Evolutionary conservation across 2,113 vertebrate species (phyloP), one percentile per base, ranked within the genome.

Genomic region (Pterocles orientalis): DNA sequence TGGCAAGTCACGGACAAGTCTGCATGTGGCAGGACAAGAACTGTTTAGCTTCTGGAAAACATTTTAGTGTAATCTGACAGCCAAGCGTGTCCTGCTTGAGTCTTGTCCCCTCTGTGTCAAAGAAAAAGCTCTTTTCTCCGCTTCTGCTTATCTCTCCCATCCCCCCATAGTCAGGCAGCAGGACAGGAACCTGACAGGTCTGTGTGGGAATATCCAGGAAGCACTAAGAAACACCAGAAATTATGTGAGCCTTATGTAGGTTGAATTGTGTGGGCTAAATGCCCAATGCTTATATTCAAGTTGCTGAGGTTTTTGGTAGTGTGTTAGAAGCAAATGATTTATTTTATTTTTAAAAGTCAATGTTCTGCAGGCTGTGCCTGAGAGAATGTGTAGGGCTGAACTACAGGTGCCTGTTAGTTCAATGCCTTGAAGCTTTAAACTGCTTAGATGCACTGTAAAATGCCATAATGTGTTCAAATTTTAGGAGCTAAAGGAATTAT

Each of bases 191-290:
- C 39, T 94, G 86, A 61, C 76, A 92, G 65, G 24, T 66, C 47
- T 80, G 50, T 90, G 82, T 90, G 71, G 82, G 71, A 93, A 82
- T 66, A 93, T n/a, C 39, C 61, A 87, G 84, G 70, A 91, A 94
- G 66, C 34, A 34, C 71, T 72, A 51, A 70, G 65, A 64, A 86
- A 58, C 47, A 68, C 51, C 50, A 79, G 6, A 65, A 77, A 84
- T 45, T 69, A 8, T 20, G 24, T 48, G 87, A 84, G 73, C 70
- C 69, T 76, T 70, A 60, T 14, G 53, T 82, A 88, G 88, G 39
- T 73, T 82, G 53, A 86, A 26, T 43, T 83, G 48, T 66, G 76
- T 94, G 71, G 76, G 76, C 71, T 85, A 41, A 93, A 62, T 16
- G 29, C 25, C 70, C 19, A 13, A 19, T 77, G n/a, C 20, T 19